These are phyloP conservation scores for Scomber scombrus DNA, from an alignment of 2,113 vertebrate species.

Conservation along the genomic window DNA sequence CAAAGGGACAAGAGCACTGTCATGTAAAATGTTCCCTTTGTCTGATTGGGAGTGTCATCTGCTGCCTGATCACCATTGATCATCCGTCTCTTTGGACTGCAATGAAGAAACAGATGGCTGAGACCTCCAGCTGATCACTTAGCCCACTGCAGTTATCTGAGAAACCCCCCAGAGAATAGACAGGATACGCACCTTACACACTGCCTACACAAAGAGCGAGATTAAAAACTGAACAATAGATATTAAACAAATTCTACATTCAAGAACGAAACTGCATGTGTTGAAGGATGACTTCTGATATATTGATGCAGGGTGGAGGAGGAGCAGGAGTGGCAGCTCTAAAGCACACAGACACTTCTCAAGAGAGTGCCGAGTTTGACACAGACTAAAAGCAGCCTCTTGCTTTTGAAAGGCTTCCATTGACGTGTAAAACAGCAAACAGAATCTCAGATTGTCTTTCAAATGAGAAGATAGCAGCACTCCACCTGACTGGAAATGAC, in stretches of 20 bases:
- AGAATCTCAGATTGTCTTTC: slow-evolving; percentile 81
- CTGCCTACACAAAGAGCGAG: neutral
- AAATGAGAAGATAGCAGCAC: slow-evolving; percentile 79
- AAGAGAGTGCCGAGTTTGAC: slow-evolving; percentile 67
- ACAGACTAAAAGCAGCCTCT: slow-evolving; percentile 56
- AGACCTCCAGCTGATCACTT: slow-evolving; percentile 64
- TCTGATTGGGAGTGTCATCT: slow-evolving; percentile 65
- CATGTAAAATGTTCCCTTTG: slow-evolving; percentile 68
- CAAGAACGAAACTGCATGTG: neutral
- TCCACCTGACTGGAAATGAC: slow-evolving; percentile 78
- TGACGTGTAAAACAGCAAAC: slow-evolving; percentile 87
- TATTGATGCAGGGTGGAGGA: slow-evolving; percentile 19
- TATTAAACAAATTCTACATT: neutral
- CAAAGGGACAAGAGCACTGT: slow-evolving; percentile 27
- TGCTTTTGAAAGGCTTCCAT: slow-evolving; percentile 73
- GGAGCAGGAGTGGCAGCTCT: slow-evolving; percentile 16
- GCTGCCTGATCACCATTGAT: slow-evolving; percentile 78
- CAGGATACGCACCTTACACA: neutral
- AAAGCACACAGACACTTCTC: slow-evolving; percentile 47
- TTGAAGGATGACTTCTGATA: slow-evolving; percentile 2
- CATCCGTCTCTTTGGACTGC: slow-evolving; percentile 44
- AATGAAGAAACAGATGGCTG: slow-evolving; percentile 72
- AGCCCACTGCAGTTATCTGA: slow-evolving; percentile 27
- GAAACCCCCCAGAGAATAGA: slow-evolving; percentile 16
- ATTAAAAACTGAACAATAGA: neutral